phyloP scores from a whole-genome alignment of 2,113 vertebrate species.

The Vulpes vulpes region DNA sequence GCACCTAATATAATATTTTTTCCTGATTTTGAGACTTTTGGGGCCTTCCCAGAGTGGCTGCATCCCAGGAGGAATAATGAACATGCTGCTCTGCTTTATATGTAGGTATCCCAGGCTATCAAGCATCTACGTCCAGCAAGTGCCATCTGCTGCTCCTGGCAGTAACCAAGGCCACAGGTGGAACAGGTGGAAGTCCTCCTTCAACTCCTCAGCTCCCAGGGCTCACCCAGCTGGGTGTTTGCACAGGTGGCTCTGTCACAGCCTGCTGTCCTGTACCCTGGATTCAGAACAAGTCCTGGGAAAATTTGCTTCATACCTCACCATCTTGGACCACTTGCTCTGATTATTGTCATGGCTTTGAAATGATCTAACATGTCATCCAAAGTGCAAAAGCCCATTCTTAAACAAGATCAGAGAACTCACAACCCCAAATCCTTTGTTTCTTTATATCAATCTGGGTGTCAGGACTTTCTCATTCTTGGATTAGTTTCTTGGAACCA shows the following conservation, averaged over 20 bases:
- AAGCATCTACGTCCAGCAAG: not conserved
- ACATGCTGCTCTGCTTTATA: not conserved
- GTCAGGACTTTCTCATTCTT: not conserved
- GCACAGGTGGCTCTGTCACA: not conserved
- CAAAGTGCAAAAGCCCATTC: not conserved
- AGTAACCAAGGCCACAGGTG: not conserved
- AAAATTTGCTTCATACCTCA: not conserved
- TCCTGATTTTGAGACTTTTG: not conserved
- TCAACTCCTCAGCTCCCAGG: not conserved
- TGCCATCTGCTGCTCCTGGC: constrained; percentile 71
- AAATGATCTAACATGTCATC: not conserved
- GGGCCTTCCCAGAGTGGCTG: not conserved
- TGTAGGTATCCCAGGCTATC: not conserved
- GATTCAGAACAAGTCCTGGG: not conserved
- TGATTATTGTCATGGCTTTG: not conserved
- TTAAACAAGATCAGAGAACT: not conserved
- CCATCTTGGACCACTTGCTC: not conserved
- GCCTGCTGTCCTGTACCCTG: not conserved
- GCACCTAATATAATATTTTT: not conserved
- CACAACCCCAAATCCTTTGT: not conserved
- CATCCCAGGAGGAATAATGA: not conserved
- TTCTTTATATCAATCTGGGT: not conserved
- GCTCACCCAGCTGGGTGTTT: not conserved
- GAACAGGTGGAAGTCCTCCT: constrained; percentile 20
- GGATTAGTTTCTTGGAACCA: not conserved